These are phyloP conservation scores for Entosphenus tridentatus DNA, from an alignment of 2,113 vertebrate genomes.

Conservation along the genomic window DNA sequence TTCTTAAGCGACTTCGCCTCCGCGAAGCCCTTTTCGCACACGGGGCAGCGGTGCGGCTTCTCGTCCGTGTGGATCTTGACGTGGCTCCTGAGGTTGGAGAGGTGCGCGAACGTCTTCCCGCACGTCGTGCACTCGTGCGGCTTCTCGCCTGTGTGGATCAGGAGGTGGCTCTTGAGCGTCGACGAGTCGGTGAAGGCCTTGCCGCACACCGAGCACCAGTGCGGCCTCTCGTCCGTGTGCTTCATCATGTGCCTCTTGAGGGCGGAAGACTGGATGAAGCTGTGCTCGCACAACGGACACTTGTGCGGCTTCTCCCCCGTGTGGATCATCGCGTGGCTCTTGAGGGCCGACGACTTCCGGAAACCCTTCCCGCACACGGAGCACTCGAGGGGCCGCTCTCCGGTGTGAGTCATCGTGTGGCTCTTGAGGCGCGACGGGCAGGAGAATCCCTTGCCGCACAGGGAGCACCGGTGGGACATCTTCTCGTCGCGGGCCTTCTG, in stretches of 20 bases:
- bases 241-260: not conserved
- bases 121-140: not conserved
- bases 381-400: not conserved
- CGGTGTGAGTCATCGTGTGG: not conserved
- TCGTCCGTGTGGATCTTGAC: not conserved
- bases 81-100: conserved; percentile 3
- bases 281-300: not conserved
- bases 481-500: not conserved
- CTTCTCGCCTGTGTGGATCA: not conserved
- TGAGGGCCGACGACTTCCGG: not conserved
- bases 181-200: not conserved
- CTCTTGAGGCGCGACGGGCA: not conserved
- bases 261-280: not conserved
- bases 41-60: not conserved
- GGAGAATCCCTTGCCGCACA: conserved; percentile 2
- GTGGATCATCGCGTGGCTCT: not conserved
- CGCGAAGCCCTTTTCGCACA: not conserved
- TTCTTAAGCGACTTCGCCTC: not conserved
- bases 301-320: conserved; percentile 5
- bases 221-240: conserved; percentile 1
- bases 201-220: not conserved
- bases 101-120: not conserved
- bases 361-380: conserved; percentile 1
- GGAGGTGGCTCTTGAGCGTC: conserved; percentile 1
- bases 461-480: not conserved